A percentile compares a stretch with the other conserved stretches of the same genome.
These are phyloP conservation scores for Drosophila obscura DNA, from an alignment of 1,140 invertebrate species.

Conservation along the genomic window DNA sequence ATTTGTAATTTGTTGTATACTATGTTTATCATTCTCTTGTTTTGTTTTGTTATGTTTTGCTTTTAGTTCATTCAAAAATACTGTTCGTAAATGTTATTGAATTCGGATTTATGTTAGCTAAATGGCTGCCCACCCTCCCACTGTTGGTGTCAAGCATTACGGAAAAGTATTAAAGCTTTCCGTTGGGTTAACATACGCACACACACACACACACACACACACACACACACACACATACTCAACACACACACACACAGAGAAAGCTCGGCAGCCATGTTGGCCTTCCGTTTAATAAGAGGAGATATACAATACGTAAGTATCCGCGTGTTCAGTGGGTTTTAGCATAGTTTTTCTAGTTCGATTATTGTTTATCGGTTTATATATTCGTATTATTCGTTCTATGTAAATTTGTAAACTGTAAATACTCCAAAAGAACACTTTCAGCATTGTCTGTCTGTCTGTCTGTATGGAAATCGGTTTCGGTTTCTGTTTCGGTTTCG, in stretches of 20 bases:
- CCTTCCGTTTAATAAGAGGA: too few relatives aligned
- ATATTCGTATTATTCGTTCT: constrained; percentile 26
- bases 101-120: constrained; percentile 51
- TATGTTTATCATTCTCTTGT: constrained; percentile 17
- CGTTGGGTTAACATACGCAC: constrained; percentile 18
- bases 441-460: constrained; percentile 53
- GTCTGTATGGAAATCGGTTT: neutral
- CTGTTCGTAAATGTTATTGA: constrained; percentile 67
- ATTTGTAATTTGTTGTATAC: constrained; percentile 50
- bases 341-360: too few relatives aligned
- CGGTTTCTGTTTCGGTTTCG: neutral
- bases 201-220: constrained; percentile 5
- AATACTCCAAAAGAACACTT: constrained; percentile 75
- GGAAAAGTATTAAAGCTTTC: constrained; percentile 30
- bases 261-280: constrained; percentile 1
- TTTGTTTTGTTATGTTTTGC: constrained; percentile 3
- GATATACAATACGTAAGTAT: too few relatives aligned
- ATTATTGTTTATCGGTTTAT: constrained; percentile 24
- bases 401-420: constrained; percentile 82
- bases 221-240: constrained; percentile 16
- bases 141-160: constrained; percentile 14
- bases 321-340: too few relatives aligned
- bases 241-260: constrained; percentile 16
- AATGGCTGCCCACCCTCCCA: constrained; percentile 43
- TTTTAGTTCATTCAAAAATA: constrained; percentile 63